Percentiles rank a stretch among this genome's conserved stretches.
phyloP scores from a whole-genome alignment of 2,113 vertebrate genomes.

The Erythrocercus mccallii region DNA sequence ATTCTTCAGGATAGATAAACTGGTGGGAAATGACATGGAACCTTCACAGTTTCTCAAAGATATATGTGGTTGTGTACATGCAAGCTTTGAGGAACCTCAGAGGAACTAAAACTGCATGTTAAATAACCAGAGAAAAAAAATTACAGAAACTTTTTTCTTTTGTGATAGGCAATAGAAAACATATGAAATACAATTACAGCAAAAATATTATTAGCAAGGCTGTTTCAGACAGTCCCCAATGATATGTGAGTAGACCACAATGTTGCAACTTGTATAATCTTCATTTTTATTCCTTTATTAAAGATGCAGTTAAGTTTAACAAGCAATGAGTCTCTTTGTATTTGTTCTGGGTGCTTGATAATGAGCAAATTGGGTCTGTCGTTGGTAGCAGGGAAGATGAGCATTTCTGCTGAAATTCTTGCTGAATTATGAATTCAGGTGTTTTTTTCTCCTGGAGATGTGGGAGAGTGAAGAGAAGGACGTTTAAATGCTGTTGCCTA shows the following conservation, averaged over 20 bases:
- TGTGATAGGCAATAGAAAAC: not conserved
- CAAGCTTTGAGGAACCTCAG: not conserved
- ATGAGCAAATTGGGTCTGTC: not conserved
- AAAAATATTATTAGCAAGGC: not conserved
- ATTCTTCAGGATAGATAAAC: not conserved
- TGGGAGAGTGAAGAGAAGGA: not conserved
- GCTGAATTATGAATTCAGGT: not conserved
- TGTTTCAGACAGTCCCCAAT: not conserved
- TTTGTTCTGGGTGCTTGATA: not conserved
- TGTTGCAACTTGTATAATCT: not conserved
- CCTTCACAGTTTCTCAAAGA: not conserved
- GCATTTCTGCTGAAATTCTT: not conserved
- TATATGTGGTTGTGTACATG: not conserved
- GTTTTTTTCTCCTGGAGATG: not conserved
- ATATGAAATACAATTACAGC: not conserved
- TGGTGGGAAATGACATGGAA: not conserved
- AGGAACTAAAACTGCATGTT: not conserved
- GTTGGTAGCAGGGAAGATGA: not conserved
- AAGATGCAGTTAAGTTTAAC: not conserved
- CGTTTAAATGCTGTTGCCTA: not conserved
- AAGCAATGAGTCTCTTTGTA: not conserved
- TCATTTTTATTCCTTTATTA: not conserved
- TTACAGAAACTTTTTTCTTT: not conserved
- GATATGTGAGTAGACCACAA: not conserved
- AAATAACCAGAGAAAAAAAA: not conserved